Evolutionary conservation across 1,140 invertebrate species (phyloP), one percentile per base, ranked within the genome.

Genomic region (Polyergus mexicanus): DNA sequence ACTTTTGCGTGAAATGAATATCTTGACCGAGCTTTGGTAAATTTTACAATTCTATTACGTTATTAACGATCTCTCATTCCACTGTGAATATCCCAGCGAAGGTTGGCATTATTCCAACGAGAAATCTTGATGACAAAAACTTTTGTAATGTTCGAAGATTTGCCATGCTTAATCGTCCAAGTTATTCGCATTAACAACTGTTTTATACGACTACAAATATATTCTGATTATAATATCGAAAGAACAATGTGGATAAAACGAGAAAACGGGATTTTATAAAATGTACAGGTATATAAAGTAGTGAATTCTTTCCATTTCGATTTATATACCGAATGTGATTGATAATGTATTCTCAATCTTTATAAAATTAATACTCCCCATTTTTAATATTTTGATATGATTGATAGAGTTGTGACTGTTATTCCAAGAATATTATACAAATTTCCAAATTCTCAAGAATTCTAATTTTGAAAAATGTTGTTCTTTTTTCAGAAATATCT

Each of bases 41-140:
- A 54, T 47, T 77, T 51, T 65, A 62, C 56, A 62, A 76, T 62
- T 76, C 74, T 47, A 35, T 63, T 47, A 65, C 62, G 25, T 44
- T 28, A 51, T 65, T 32, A 65, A 25, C 44, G 19, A 65, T 77
- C 25, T 77, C n/a, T 47, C 58, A 22, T 63, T 47, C 11, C 35
- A n/a, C 28, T 7, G 35, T 19, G 10, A 77, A 28, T 60, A 22
- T 1, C n/a, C 25, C 68, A 6, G 44, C 28, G 10, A 77, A 65
- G 19, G 19, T 63, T 77, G 62, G 60, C 41, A 13, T 5, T 19
- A 51, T 32, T 77, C 19, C 60, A 65, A 25, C 6, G 19, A 44
- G 6, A 47, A 77, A 62, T 22, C 44, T 47, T 65, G 51, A 77
- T 65, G 71, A 58, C 32, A n/a, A 47, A 7, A 44, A 16, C 25